Conservation (phyloP, 2,888 invertebrate genomes). For the Drosophila falleni region DNA sequence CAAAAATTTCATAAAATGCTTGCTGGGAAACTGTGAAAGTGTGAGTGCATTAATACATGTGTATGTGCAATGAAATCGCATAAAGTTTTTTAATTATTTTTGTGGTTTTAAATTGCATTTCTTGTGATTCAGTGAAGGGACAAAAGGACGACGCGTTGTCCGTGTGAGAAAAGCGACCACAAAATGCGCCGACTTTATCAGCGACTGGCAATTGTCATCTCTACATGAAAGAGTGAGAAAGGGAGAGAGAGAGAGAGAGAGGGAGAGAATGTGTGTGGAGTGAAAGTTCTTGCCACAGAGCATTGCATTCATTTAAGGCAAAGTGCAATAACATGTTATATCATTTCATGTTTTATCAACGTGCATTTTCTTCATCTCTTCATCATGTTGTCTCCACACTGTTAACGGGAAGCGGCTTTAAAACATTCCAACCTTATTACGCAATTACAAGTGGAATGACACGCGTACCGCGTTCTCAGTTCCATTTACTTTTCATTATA, state of each 20-base stretch:
- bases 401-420: constrained; percentile 71
- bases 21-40: too few species aligned
- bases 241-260: background rate
- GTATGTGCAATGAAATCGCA: constrained; percentile 30
- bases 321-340: constrained; percentile 79
- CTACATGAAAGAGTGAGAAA: background rate
- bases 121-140: constrained; percentile 37
- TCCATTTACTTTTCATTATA: constrained; percentile 57
- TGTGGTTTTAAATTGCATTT: constrained; percentile 75
- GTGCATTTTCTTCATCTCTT: constrained; percentile 17
- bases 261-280: background rate
- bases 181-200: constrained; percentile 70
- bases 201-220: constrained; percentile 56
- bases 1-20: too few species aligned
- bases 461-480: constrained; percentile 23
- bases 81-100: constrained; percentile 78
- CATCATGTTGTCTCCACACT: constrained; percentile 13
- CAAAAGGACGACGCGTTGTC: constrained; percentile 17
- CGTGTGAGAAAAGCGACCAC: constrained; percentile 52
- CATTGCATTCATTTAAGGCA: constrained; percentile 62
- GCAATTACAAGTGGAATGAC: constrained; percentile 67
- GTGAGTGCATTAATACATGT: background rate
- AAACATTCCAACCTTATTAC: constrained; percentile 70
- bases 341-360: constrained; percentile 52
- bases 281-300: constrained; percentile 11